Percentiles rank a stretch among this genome's conserved stretches.
phyloP scores from a whole-genome alignment of 2,797 vertebrate genomes.

The Fratercula arctica region DNA sequence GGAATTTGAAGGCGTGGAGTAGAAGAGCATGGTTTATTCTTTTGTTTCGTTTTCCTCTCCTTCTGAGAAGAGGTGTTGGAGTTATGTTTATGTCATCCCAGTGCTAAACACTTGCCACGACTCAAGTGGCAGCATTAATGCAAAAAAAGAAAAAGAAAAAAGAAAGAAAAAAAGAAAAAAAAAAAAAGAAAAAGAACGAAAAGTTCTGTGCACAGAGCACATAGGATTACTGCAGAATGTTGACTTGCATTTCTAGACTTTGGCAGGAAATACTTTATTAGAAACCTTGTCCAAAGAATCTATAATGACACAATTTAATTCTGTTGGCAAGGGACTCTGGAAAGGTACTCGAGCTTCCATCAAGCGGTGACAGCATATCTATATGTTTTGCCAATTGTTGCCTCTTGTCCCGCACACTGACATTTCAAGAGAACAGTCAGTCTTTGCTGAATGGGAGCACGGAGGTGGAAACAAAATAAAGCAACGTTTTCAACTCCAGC shows the following conservation, averaged over 20 bases:
- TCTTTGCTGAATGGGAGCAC: background rate
- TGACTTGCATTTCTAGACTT: background rate
- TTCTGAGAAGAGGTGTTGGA: background rate
- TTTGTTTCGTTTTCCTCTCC: background rate
- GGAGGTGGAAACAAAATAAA: background rate
- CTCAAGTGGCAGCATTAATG: background rate
- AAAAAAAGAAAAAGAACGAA: background rate
- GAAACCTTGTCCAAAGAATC: background rate
- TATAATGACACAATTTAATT: background rate
- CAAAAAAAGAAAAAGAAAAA: background rate
- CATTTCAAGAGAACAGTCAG: background rate
- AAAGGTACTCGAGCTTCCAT: background rate
- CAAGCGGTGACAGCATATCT: rapidly evolving
- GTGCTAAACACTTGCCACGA: background rate
- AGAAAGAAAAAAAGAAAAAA: background rate
- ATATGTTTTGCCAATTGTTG: background rate
- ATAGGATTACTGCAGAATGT: background rate
- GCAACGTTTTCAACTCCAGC: background rate
- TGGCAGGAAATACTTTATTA: conserved; percentile 31
- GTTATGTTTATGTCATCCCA: background rate
- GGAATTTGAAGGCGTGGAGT: background rate
- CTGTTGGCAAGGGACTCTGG: background rate
- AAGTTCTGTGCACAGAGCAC: background rate
- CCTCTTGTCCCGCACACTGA: background rate
- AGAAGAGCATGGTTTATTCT: background rate